Evolutionary conservation across 2,113 vertebrate genomes (phyloP).

Genomic region (Nannospalax galili): DNA sequence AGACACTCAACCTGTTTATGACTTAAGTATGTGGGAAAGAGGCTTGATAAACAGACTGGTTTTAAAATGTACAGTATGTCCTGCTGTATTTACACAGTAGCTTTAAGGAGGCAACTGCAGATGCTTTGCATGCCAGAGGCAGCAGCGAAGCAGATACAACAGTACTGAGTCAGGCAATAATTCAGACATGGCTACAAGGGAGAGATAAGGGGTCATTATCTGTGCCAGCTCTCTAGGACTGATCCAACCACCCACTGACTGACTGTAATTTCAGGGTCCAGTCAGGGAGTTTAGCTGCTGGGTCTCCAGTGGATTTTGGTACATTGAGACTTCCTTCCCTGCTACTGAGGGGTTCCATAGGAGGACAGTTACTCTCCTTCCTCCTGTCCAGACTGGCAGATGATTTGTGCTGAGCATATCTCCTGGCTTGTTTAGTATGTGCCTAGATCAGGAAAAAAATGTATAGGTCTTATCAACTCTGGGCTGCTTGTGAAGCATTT

Average conservation of each 20-base stretch:
- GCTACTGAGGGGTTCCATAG: neutral
- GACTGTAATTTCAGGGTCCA: neutral
- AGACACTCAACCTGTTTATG: neutral
- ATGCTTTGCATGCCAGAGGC: conserved; percentile 66
- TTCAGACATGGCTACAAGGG: neutral
- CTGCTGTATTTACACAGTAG: neutral
- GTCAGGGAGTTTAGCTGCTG: neutral
- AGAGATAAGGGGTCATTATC: conserved; percentile 29
- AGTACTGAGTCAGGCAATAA: neutral
- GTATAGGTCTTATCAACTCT: neutral
- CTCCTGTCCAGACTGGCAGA: neutral
- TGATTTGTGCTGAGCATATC: neutral
- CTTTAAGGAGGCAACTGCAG: neutral
- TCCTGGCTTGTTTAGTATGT: neutral
- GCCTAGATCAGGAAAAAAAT: too few species aligned
- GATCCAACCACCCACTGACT: neutral
- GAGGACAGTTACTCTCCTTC: neutral
- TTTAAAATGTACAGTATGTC: neutral
- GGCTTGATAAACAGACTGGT: neutral
- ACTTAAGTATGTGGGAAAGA: neutral
- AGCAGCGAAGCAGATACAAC: neutral
- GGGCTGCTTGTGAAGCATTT: neutral
- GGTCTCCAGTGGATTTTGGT: neutral
- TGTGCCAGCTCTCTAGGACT: neutral
- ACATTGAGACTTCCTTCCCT: neutral